A percentile compares a stretch with the other conserved stretches of the same genome.
These are phyloP conservation scores for Python bivittatus DNA, from an alignment of 2,113 vertebrate genomes.

Conservation along the genomic window DNA sequence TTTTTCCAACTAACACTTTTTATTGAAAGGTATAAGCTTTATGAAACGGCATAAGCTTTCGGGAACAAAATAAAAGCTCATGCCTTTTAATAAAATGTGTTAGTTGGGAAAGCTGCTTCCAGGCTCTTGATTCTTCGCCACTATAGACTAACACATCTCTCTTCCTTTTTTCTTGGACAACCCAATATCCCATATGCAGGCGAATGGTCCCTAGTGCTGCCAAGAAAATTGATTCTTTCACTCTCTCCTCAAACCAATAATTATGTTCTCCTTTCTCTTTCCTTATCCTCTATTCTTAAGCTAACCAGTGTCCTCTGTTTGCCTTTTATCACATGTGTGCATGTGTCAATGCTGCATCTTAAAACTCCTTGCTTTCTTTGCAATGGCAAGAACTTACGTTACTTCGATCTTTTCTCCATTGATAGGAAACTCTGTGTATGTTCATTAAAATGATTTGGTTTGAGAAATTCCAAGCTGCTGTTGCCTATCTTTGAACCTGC, in stretches of 20 bases:
- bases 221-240: not conserved
- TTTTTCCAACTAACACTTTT: not conserved
- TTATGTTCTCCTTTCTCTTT: not conserved
- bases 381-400: too few relatives aligned
- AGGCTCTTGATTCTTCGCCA: not conserved
- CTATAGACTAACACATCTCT: not conserved
- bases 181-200: not conserved
- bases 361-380: too few relatives aligned
- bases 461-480: too few relatives aligned
- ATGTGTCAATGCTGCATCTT: too few relatives aligned
- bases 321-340: too few relatives aligned
- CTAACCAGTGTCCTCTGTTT: too few relatives aligned
- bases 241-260: not conserved
- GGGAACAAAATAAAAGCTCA: not conserved
- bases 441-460: too few relatives aligned
- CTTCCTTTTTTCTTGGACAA: not conserved
- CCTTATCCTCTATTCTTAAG: not conserved
- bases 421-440: too few relatives aligned
- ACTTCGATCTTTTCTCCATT: too few relatives aligned
- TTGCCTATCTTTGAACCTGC: too few relatives aligned
- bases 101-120: not conserved
- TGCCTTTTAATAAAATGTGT: not conserved
- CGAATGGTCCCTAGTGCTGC: not conserved
- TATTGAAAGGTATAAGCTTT: not conserved
- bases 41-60: not conserved